Conservation (phyloP, 1,140 invertebrate species). For the Drosophila setifemur region DNA sequence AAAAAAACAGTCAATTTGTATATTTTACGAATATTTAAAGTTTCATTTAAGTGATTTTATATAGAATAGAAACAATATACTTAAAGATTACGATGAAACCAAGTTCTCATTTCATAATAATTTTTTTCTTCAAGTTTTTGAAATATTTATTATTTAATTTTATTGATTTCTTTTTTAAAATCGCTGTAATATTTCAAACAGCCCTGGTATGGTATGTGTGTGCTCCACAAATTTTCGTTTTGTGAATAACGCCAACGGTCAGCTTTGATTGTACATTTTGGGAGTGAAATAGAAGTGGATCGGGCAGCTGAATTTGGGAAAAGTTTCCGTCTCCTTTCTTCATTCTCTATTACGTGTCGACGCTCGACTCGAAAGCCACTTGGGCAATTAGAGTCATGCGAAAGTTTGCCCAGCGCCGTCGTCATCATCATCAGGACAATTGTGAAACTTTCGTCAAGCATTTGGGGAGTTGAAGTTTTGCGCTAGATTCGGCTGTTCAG, state of each 20-base stretch:
- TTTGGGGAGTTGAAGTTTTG: slow-evolving; percentile 60
- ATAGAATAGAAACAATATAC: no score
- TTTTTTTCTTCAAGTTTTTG: neutral
- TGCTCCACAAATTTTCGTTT: slow-evolving; percentile 50
- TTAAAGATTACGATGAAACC: no score
- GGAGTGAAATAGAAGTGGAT: slow-evolving; percentile 38
- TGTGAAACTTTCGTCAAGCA: slow-evolving; percentile 68
- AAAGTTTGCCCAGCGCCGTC: slow-evolving; percentile 58
- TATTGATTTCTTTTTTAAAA: neutral
- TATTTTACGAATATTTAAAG: no score
- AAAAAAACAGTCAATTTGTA: no score
- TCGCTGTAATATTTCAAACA: neutral
- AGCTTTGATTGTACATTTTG: slow-evolving; percentile 76
- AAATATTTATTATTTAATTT: neutral
- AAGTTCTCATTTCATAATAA: no score
- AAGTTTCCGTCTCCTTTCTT: slow-evolving; percentile 48
- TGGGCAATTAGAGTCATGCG: slow-evolving; percentile 69
- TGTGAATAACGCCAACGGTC: slow-evolving; percentile 68
- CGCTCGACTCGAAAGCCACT: slow-evolving; percentile 74
- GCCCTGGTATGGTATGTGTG: slow-evolving; percentile 3
- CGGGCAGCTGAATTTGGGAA: slow-evolving; percentile 17
- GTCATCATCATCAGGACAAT: slow-evolving; percentile 55
- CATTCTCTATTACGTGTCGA: slow-evolving; percentile 64
- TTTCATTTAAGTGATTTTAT: no score
- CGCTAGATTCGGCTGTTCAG: slow-evolving; percentile 9